Conservation (phyloP, 2,797 vertebrate genomes). For the Chiloscyllium punctatum region DNA sequence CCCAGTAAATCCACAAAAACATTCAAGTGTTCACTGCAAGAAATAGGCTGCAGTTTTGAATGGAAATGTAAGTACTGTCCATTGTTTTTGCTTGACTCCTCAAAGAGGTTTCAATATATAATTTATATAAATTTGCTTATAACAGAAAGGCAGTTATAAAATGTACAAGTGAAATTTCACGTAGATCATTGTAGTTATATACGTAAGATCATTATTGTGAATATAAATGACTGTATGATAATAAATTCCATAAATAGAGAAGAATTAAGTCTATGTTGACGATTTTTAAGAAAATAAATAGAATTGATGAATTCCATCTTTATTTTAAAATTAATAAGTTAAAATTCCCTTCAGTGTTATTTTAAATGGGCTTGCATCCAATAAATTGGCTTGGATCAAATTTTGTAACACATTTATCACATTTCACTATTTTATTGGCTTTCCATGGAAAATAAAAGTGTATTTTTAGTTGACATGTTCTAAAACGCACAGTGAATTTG, state of each 20-base stretch:
- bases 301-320: neutral
- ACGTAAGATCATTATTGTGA: neutral
- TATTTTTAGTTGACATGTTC: neutral
- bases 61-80: conserved; percentile 53
- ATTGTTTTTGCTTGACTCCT: neutral
- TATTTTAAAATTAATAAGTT: neutral
- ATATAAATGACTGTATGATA: neutral
- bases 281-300: neutral
- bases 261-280: neutral
- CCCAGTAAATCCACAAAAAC: conserved; percentile 42
- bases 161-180: neutral
- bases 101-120: neutral
- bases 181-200: neutral
- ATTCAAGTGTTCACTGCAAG: neutral
- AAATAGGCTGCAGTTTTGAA: conserved; percentile 44
- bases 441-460: neutral
- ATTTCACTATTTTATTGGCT: neutral
- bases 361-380: neutral
- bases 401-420: neutral
- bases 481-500: neutral
- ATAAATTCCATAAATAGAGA: neutral
- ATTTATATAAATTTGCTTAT: neutral
- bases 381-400: neutral
- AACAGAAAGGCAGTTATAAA: neutral
- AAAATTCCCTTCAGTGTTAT: neutral